These are phyloP conservation scores for Coccyzus lansbergi DNA, from an alignment of 2,797 vertebrate genomes.

Conservation along the genomic window DNA sequence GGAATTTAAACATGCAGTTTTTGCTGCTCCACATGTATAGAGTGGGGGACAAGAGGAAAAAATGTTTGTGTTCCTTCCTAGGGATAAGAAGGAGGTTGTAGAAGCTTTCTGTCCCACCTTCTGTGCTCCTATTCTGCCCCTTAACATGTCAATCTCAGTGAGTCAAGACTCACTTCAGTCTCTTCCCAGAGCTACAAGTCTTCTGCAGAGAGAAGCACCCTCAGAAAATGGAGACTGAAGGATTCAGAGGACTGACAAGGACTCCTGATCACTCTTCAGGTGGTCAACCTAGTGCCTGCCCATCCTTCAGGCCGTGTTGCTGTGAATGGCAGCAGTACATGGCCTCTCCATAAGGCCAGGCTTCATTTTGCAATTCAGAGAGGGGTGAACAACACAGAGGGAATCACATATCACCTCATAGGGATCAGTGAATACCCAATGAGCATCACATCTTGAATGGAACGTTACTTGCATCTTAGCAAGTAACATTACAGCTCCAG, in stretches of 20 bases:
- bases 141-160: not conserved
- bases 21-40: not conserved
- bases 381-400: not conserved
- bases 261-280: not conserved
- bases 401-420: not conserved
- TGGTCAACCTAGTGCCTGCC: not conserved
- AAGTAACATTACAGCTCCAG: not conserved
- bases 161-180: not conserved
- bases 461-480: not conserved
- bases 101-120: not conserved
- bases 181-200: not conserved
- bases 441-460: not conserved
- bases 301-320: accelerated
- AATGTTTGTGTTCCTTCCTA: not conserved
- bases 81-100: not conserved
- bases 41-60: not conserved
- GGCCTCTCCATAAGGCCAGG: not conserved
- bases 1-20: not conserved
- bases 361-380: not conserved
- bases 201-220: not conserved
- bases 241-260: not conserved
- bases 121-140: not conserved
- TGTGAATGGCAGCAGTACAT: not conserved
- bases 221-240: not conserved
- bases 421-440: not conserved